Evolutionary conservation across 1,140 invertebrate genomes (phyloP), one percentile per base, ranked within the genome.

Genomic region (Calephelis nemesis): DNA sequence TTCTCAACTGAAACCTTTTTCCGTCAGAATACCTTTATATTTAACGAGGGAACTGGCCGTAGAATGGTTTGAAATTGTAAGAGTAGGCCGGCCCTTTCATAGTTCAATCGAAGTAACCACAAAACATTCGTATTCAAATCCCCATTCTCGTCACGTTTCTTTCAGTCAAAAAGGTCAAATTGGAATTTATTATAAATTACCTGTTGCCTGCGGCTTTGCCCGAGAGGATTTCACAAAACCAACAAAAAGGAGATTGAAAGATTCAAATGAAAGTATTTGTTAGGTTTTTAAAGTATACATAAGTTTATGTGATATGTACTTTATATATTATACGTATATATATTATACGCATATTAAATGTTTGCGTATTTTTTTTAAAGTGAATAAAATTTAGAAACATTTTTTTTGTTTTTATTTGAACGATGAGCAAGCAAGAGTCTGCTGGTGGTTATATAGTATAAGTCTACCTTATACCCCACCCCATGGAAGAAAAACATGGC

Each of bases 71-170:
- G 78, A 88, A 85, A 85, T 85, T 83, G 84, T 75, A 77, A 78
- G 78, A 77, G 76, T 78, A 73, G 58, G 71, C 69, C 74, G 79
- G 70, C 80, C 79, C 78, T 84, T 86, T 87, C 71, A 79, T 74
- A 78, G 80, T 87, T 80, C 81, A 81, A 90, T 82, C 78, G 84
- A 78, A 83, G 81, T 85, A 84, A 88, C 85, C 87, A 80, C 87
- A 85, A 82, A 87, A 85, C 83, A 84, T 84, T 88, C 76, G 67
- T 74, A 80, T 77, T 79, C 80, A 73, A 84, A 86, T 87, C 81
- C 79, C 81, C 79, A 90, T 90, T 90, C 87, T 75, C 74, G 81
- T 86, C 85, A 88, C 85, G 87, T 72, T 66, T 72, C 76, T 77
- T 78, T 78, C 78, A 85, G 83, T 81, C 69, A 74, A 78, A 73